phyloP scores from a whole-genome alignment of 2,113 vertebrate species.

The Dipodomys ordii region DNA sequence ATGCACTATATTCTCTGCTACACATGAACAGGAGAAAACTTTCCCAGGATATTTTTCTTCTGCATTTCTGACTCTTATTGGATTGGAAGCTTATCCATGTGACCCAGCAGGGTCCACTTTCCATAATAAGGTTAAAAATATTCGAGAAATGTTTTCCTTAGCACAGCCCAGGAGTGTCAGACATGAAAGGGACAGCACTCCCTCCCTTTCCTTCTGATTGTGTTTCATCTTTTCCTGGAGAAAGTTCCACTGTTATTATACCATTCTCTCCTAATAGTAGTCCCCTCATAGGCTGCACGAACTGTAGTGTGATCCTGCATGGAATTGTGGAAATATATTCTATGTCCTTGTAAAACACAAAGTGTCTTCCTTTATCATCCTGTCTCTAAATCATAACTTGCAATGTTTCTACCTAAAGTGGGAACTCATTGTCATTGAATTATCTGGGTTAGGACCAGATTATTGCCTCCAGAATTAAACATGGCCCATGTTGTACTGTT shows the following conservation, averaged over 20 bases:
- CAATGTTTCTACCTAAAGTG: constrained; percentile 14
- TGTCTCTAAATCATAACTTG: neutral
- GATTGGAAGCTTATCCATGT: constrained; percentile 87
- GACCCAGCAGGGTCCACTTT: constrained; percentile 86
- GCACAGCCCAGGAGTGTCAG: constrained; percentile 80
- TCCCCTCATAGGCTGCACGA: neutral
- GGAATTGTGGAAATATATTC: neutral
- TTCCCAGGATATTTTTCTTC: constrained; percentile 91
- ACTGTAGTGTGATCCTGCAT: neutral
- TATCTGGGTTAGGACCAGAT: neutral
- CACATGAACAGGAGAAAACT: constrained; percentile 83
- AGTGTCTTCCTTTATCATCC: constrained; percentile 18
- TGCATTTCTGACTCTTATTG: constrained; percentile 90
- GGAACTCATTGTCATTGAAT: constrained; percentile 20
- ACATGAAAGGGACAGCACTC: constrained; percentile 65
- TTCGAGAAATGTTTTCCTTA: constrained; percentile 88
- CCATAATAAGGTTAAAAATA: constrained; percentile 88
- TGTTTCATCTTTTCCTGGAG: constrained; percentile 59
- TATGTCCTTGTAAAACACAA: neutral
- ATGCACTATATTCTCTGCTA: constrained; percentile 84
- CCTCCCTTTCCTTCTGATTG: constrained; percentile 54
- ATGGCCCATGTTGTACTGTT: no score
- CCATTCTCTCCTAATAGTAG: neutral
- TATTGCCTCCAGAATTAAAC: neutral
- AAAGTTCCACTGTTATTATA: neutral